These are phyloP conservation scores for Picus viridis DNA, from an alignment of 2,797 vertebrate genomes.

Conservation along the genomic window DNA sequence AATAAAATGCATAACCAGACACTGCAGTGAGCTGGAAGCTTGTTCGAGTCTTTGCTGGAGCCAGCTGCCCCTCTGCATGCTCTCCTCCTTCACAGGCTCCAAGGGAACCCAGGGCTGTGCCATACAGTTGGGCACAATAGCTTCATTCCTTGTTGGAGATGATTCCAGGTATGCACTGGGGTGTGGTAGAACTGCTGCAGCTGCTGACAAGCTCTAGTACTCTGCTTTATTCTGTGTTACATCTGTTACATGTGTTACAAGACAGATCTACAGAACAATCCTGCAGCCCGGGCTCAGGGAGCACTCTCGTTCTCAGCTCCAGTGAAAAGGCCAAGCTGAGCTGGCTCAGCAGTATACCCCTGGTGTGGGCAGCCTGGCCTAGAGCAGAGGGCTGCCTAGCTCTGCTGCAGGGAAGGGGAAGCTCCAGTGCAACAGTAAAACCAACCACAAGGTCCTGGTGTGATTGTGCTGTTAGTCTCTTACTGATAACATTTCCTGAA, in stretches of 20 bases:
- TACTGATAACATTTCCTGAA: not conserved
- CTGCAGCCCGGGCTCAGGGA: accelerated
- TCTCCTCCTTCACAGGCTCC: not conserved
- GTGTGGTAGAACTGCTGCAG: not conserved
- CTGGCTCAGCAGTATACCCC: not conserved
- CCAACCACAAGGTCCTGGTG: not conserved
- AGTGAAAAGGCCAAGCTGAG: not conserved
- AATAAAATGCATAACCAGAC: conserved; percentile 70
- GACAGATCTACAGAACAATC: not conserved
- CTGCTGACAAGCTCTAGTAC: not conserved
- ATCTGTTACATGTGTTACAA: too few species aligned
- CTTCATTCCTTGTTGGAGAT: not conserved
- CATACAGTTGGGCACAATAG: accelerated
- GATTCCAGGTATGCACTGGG: not conserved
- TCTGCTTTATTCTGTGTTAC: not conserved
- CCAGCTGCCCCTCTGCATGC: not conserved
- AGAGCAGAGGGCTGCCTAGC: not conserved
- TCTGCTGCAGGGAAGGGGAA: not conserved
- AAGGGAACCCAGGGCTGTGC: accelerated
- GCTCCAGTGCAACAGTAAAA: not conserved
- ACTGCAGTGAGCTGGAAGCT: not conserved
- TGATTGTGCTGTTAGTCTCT: not conserved
- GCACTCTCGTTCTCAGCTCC: not conserved
- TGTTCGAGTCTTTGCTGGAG: not conserved
- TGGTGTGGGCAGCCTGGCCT: not conserved